Percentiles rank a stretch among this genome's conserved stretches.
Conservation (phyloP, 2,113 vertebrate genomes). For the Panurus biarmicus region DNA sequence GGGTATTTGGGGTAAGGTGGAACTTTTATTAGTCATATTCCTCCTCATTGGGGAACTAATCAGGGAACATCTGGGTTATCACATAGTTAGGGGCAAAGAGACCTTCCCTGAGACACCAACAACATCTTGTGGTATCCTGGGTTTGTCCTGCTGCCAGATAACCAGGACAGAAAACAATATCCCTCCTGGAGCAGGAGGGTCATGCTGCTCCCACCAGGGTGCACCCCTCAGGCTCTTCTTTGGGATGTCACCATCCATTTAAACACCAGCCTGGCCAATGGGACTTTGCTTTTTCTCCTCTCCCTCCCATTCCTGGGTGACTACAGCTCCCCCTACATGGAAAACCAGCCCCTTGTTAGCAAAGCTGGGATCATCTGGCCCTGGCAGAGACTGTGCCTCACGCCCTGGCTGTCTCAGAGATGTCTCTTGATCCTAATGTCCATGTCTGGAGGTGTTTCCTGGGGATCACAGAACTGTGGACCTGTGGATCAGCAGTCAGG, state of each 20-base stretch:
- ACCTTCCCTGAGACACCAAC: neutral
- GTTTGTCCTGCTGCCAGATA: neutral
- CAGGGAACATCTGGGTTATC: neutral
- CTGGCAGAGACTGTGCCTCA: neutral
- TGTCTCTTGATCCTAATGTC: neutral
- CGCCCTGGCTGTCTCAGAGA: neutral
- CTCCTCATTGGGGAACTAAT: neutral
- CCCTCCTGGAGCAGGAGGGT: neutral
- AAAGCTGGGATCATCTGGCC: neutral
- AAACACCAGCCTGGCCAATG: neutral
- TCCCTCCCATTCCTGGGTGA: neutral
- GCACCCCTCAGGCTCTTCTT: neutral
- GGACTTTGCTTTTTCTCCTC: neutral
- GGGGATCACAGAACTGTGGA: accelerated
- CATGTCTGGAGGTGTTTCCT: neutral
- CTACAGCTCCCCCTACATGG: neutral
- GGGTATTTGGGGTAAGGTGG: neutral
- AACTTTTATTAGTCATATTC: neutral
- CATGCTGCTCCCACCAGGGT: neutral
- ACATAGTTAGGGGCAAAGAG: neutral
- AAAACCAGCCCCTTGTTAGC: neutral
- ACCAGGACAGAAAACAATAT: neutral
- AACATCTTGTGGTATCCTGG: neutral
- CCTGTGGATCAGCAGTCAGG: neutral
- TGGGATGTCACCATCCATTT: neutral